Percentiles rank a stretch among this genome's conserved stretches.
Conservation (phyloP, 2,888 invertebrate genomes). For the Disparrhopalites patrizii region DNA sequence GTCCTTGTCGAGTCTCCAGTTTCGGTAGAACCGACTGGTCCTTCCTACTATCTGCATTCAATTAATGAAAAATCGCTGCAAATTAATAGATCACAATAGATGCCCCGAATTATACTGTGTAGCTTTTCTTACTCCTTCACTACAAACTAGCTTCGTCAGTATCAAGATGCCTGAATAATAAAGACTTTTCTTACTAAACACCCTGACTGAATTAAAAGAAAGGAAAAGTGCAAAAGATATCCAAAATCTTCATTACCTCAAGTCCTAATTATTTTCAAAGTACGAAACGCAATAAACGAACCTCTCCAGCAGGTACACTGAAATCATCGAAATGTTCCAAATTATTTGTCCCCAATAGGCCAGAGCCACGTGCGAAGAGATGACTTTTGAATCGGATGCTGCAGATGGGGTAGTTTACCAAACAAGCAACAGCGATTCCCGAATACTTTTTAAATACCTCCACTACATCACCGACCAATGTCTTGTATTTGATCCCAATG, state of each 20-base stretch:
- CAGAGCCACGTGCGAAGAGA: conserved; percentile 78
- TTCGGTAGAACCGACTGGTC: conserved; percentile 17
- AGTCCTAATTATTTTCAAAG: too few species aligned
- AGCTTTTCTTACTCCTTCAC: too few species aligned
- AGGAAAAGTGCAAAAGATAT: too few species aligned
- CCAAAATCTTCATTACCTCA: too few species aligned
- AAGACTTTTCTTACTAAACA: too few species aligned
- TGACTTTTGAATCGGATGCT: conserved; percentile 72
- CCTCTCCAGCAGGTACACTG: conserved; percentile 68
- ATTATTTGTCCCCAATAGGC: conserved; percentile 84
- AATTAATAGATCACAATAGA: too few species aligned
- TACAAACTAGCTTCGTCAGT: too few species aligned
- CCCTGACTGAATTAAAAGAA: too few species aligned
- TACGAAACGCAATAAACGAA: too few species aligned
- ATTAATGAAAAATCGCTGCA: conserved; percentile 3
- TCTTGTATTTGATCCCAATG: conserved; percentile 48
- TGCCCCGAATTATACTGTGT: too few species aligned
- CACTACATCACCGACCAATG: neutral
- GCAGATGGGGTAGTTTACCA: conserved; percentile 63
- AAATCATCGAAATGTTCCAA: conserved; percentile 83
- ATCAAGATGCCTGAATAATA: too few species aligned
- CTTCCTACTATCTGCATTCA: conserved; percentile 24
- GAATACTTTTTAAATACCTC: conserved; percentile 51
- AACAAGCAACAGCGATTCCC: conserved; percentile 63
- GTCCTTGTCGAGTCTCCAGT: conserved; percentile 15